A percentile compares a stretch with the other conserved stretches of the same genome.
These are phyloP conservation scores for Amorpha juglandis DNA, from an alignment of 2,888 invertebrate species.

Conservation along the genomic window DNA sequence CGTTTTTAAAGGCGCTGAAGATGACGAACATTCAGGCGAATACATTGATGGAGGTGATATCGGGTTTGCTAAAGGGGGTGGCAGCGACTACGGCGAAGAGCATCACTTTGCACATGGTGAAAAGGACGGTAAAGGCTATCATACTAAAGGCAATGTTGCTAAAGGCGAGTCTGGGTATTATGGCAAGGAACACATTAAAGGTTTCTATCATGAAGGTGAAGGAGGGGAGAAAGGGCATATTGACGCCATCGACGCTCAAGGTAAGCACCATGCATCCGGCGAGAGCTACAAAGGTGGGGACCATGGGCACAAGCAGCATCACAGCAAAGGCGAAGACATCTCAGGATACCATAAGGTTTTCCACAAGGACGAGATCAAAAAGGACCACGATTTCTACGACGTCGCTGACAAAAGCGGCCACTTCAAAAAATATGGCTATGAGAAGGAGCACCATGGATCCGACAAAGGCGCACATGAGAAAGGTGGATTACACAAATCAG, in stretches of 20 bases:
- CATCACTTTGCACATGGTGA: constrained; percentile 81
- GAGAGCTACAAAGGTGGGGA: constrained; percentile 83
- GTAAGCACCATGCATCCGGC: constrained; percentile 80
- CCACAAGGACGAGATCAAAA: constrained; percentile 91
- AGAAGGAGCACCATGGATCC: constrained; percentile 80
- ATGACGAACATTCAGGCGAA: constrained; percentile 58
- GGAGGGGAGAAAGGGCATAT: constrained; percentile 83
- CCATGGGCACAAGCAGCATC: constrained; percentile 84
- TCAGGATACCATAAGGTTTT: constrained; percentile 90
- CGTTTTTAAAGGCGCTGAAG: constrained; percentile 61
- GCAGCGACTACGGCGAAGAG: constrained; percentile 75
- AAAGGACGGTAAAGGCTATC: constrained; percentile 83
- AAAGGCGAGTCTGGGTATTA: constrained; percentile 84
- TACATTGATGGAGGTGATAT: constrained; percentile 50
- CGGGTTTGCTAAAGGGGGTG: constrained; percentile 69
- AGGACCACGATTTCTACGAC: constrained; percentile 90
- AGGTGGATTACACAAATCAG: constrained; percentile 82
- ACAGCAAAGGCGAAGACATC: constrained; percentile 88
- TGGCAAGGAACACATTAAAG: constrained; percentile 80
- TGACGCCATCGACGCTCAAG: constrained; percentile 82
- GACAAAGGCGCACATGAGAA: constrained; percentile 84
- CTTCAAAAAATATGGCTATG: constrained; percentile 86
- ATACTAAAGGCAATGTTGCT: constrained; percentile 78
- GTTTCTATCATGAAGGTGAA: constrained; percentile 78
- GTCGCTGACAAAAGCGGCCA: constrained; percentile 87